Evolutionary conservation across 2,113 vertebrate genomes (phyloP), one percentile per base, ranked within the genome.

Genomic region (Marmota flaviventris): DNA sequence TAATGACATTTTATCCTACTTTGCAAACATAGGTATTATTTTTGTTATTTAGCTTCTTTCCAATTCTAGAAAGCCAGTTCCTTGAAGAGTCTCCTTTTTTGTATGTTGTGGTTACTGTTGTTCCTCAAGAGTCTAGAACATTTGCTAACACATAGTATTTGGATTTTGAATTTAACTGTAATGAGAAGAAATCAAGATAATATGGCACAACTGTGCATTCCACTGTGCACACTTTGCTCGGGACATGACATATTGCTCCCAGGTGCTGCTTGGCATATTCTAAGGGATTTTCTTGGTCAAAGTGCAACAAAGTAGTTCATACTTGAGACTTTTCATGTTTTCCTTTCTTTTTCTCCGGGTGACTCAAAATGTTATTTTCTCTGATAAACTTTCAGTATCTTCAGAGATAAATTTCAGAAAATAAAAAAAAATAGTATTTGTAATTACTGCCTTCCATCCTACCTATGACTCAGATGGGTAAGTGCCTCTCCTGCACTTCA

Each of bases 391-490:
- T 94, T 24, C 25, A 70, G 96, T 96, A 82, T 93, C 73, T 91
- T 94, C 48, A 51, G 88, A 85, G 93, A 69, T 79, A 89, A 77
- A 88, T 82, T 96, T 90, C n/a, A 85, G 85, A n/a, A 95, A 95
- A 93, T 79, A 51, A 51, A 89, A 79, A 95, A 93, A 96, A 97
- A 83, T 37, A 53, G 32, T 94, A 65, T 84, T 95, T 89, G 81
- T 81, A 94, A 69, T 94, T 91, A 72, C 78, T 84, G 93, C 45
- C 75, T 97, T 94, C 76, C 53, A 67, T 48, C 83, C 91, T 92
- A 67, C 24, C 83, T 86, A 61, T 95, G 96, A 97, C 93, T 95
- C 96, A 97, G 78, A 58, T 32, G 89, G 83, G 65, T 85, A 95
- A 96, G 51, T 83, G 92, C 79, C 92, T 75, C 77, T 88, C 97